Evolutionary conservation across 2,888 invertebrate genomes (phyloP), one percentile per base, ranked within the genome.

Genomic region (Choristoneura rosaceana): DNA sequence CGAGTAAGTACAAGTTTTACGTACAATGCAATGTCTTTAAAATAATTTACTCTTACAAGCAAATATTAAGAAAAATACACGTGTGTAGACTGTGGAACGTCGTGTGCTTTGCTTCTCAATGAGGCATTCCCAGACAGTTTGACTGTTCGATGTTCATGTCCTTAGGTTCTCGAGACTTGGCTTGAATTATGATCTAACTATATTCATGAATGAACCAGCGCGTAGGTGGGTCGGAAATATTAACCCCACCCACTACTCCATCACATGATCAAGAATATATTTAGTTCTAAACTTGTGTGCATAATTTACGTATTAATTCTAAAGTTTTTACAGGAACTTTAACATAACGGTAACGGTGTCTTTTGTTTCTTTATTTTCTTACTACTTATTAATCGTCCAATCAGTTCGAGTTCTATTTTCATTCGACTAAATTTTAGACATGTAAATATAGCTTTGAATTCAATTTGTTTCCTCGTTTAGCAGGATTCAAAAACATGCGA

Each of bases 101-200:
- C 5, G 58, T 58, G 63, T 70, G 63, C 50, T 64, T 64, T 34
- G 63, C 25, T 45, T 70, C 63, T 47, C 63, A 70, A 70, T 55
- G 17, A 50, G 68, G 58, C 60, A 17, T 38, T 34, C 38, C 15
- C 45, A 59, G 59, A 45, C 59, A 47, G 38, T 4, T 25, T 55
- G 52, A 62, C 43, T 34, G 47, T 15, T 45, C 34, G 34, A 7
- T 15, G 4, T 62, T 2, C n/a, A 25, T 25, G 25, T 25, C 2
- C 25, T 25, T 50, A 50, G 47, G 15, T 41, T n/a, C 25, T 14
- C 10, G 65, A 34, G 33, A 45, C 52, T 38, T 7, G 33, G 50
- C 47, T 64, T 64, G 33, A 64, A 64, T 50, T 38, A 50, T 15
- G 52, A 52, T 38, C n/a, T 15, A 63, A 47, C 4, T 62, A 4